Conservation (phyloP, 2,888 invertebrate genomes). For the Melanotus villosus region DNA sequence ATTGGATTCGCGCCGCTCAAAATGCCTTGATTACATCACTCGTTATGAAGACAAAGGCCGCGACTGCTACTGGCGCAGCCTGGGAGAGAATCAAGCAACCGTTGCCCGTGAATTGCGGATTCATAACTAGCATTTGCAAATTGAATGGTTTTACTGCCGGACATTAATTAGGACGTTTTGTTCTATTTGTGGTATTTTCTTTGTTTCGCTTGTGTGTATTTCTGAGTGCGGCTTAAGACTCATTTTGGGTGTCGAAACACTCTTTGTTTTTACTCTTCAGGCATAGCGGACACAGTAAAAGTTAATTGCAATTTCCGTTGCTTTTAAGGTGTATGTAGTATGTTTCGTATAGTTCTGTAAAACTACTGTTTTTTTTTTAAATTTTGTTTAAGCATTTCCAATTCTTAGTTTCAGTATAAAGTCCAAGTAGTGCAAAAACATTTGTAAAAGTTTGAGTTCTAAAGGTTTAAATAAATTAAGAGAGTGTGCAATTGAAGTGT, state of each 20-base stretch:
- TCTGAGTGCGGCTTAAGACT: not conserved
- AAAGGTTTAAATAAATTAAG: too few relatives aligned
- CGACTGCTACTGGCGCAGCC: not conserved
- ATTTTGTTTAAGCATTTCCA: too few relatives aligned
- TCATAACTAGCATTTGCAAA: constrained; percentile 34
- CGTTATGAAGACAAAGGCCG: constrained; percentile 26
- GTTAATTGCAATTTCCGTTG: too few relatives aligned
- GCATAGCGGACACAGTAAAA: too few relatives aligned
- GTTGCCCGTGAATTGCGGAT: constrained; percentile 16
- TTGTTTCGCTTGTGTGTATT: not conserved
- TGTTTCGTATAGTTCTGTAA: too few relatives aligned
- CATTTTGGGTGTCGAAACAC: not conserved
- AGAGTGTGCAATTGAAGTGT: too few relatives aligned
- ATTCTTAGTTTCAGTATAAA: too few relatives aligned
- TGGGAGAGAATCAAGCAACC: constrained; percentile 20
- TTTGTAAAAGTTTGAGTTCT: too few relatives aligned
- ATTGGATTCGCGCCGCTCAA: constrained; percentile 26
- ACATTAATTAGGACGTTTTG: constrained; percentile 36
- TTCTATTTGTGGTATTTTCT: constrained; percentile 32
- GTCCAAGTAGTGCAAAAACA: too few relatives aligned
- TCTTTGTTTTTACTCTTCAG: too few relatives aligned
- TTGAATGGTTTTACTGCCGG: constrained; percentile 35
- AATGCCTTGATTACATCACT: constrained; percentile 26
- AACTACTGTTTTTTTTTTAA: too few relatives aligned
- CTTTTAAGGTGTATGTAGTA: too few relatives aligned